These are phyloP conservation scores for Xerus inauris DNA, from an alignment of 2,113 vertebrate species.

Conservation along the genomic window DNA sequence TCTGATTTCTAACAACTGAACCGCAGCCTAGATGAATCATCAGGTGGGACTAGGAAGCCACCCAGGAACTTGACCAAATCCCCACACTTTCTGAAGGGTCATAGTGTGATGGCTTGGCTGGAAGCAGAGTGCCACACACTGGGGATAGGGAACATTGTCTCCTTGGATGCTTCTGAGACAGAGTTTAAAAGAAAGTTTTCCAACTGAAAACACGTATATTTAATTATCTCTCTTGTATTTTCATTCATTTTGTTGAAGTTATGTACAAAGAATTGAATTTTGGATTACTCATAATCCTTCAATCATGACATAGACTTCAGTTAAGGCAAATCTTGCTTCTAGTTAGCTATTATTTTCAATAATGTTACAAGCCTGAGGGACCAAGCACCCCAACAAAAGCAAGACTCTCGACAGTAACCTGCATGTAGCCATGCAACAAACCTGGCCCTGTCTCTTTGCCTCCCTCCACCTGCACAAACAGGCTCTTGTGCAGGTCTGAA, in stretches of 20 bases:
- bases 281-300: neutral
- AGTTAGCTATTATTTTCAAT: neutral
- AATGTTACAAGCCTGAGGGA: neutral
- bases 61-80: constrained; percentile 14
- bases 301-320: neutral
- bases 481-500: neutral
- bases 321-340: neutral
- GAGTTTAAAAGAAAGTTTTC: neutral
- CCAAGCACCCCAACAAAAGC: neutral
- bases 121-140: constrained; percentile 77
- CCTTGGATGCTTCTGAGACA: neutral
- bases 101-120: neutral
- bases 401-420: neutral
- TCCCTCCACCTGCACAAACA: neutral
- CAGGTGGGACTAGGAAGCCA: constrained; percentile 56
- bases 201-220: neutral
- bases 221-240: neutral
- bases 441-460: neutral
- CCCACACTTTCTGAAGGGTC: neutral
- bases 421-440: fast-evolving
- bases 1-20: constrained; percentile 48
- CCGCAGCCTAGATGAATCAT: constrained; percentile 36
- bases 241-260: neutral
- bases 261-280: neutral
- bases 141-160: constrained; percentile 51